These are phyloP conservation scores for Rhingia rostrata DNA, from an alignment of 2,888 invertebrate genomes.

Conservation along the genomic window DNA sequence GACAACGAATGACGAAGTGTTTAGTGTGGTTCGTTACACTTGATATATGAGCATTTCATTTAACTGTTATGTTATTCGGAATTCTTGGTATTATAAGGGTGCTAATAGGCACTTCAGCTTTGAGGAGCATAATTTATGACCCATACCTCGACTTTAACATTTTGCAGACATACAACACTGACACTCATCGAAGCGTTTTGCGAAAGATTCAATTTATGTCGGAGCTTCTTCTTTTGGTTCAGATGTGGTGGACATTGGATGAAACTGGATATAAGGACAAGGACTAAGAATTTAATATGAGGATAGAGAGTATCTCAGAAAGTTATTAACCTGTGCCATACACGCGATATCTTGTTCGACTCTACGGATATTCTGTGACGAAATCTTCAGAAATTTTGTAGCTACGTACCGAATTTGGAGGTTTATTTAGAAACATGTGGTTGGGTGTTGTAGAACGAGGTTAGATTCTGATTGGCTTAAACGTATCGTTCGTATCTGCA, in stretches of 20 bases:
- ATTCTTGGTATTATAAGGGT: conserved; percentile 80
- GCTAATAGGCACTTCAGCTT: conserved; percentile 80
- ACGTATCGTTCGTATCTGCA: no score
- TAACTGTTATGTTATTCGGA: conserved; percentile 77
- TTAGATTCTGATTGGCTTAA: no score
- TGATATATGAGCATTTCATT: conserved; percentile 77
- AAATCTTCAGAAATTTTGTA: no score
- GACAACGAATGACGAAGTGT: conserved; percentile 75
- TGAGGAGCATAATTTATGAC: conserved; percentile 71
- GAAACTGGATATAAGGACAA: no score
- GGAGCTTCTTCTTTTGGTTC: neutral
- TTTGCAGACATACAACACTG: conserved; percentile 7
- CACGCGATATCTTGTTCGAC: no score
- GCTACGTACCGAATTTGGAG: no score
- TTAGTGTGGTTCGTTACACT: conserved; percentile 77
- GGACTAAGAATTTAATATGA: no score
- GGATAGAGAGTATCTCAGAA: no score
- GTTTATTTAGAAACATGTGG: no score
- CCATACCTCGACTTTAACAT: conserved; percentile 41
- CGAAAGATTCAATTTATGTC: conserved; percentile 4
- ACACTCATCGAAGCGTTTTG: conserved; percentile 30
- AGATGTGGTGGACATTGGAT: neutral
- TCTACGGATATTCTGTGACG: no score
- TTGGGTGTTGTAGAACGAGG: no score
- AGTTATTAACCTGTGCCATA: no score